Evolutionary conservation across 2,113 vertebrate genomes (phyloP).

Genomic region (Tenrec ecaudatus): DNA sequence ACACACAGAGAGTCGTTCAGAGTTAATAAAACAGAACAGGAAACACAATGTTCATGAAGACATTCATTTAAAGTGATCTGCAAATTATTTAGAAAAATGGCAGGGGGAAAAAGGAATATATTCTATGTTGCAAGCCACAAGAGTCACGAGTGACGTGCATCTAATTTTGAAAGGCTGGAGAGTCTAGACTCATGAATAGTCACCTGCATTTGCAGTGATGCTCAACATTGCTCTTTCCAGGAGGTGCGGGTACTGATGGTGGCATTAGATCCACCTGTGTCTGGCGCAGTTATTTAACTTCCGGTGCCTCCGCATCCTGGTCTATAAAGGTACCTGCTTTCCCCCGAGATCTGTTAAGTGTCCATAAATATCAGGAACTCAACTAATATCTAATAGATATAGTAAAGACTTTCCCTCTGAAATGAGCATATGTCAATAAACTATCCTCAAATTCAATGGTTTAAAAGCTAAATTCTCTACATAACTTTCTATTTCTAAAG

Average conservation of each 20-base stretch:
- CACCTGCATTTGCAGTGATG: not conserved
- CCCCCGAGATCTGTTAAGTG: not conserved
- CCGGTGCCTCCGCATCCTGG: not conserved
- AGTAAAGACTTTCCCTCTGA: not conserved
- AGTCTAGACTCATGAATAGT: constrained; percentile 23
- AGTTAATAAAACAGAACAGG: constrained; percentile 64
- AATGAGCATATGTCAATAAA: not conserved
- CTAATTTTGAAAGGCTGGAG: constrained; percentile 33
- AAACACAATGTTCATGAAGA: constrained; percentile 4
- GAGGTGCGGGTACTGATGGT: not conserved
- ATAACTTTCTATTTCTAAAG: not conserved
- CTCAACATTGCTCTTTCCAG: not conserved
- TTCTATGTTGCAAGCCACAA: not conserved
- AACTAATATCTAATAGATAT: too few relatives aligned
- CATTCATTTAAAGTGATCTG: constrained; percentile 47
- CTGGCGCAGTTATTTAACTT: not conserved
- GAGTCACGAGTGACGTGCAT: not conserved
- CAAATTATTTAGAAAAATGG: constrained; percentile 63
- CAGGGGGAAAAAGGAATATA: constrained; percentile 18
- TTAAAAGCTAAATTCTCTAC: not conserved
- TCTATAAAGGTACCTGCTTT: not conserved
- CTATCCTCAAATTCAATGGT: not conserved
- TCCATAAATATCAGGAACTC: not conserved
- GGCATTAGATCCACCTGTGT: not conserved
- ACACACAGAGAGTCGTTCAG: not conserved